A percentile compares a stretch with the other conserved stretches of the same genome.
These are phyloP conservation scores for Heliconius hermathena DNA, from an alignment of 1,140 invertebrate species.

Conservation along the genomic window DNA sequence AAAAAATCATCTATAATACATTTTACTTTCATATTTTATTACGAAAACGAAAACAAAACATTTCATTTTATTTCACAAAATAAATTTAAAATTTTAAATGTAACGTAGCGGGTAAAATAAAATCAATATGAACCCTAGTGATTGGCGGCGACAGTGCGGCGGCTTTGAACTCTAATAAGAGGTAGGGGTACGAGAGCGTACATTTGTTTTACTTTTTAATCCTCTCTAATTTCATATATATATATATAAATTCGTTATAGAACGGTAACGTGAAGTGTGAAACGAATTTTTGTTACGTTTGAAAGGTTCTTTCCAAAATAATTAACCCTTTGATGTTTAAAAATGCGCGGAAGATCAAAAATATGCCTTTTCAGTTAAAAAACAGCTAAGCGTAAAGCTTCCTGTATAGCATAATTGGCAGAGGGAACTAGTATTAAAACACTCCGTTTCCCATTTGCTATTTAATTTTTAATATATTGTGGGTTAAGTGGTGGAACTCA, in stretches of 20 bases:
- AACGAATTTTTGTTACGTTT: background rate
- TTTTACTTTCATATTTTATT: background rate
- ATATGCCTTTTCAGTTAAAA: no score
- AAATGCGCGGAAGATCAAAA: background rate
- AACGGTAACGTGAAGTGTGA: conserved; percentile 1
- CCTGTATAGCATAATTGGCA: background rate
- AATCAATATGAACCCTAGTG: conserved; percentile 51
- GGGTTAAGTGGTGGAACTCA: background rate
- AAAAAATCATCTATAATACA: background rate
- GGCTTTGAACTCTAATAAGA: conserved; percentile 45
- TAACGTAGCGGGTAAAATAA: conserved; percentile 18
- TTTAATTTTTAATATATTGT: background rate
- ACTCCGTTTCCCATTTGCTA: background rate
- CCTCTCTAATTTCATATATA: conserved; percentile 7
- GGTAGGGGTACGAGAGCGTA: conserved; percentile 39
- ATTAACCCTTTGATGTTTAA: conserved; percentile 9
- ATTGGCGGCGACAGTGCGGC: conserved; percentile 50
- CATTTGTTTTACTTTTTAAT: conserved; percentile 17
- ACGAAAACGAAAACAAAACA: background rate
- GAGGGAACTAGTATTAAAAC: background rate
- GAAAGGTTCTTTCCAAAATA: no score
- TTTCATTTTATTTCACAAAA: background rate
- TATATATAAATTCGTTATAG: conserved; percentile 1
- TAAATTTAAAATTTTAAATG: conserved; percentile 15
- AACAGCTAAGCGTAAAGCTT: no score